Conservation (phyloP, 2,888 invertebrate species). For the Troides aeacus region DNA sequence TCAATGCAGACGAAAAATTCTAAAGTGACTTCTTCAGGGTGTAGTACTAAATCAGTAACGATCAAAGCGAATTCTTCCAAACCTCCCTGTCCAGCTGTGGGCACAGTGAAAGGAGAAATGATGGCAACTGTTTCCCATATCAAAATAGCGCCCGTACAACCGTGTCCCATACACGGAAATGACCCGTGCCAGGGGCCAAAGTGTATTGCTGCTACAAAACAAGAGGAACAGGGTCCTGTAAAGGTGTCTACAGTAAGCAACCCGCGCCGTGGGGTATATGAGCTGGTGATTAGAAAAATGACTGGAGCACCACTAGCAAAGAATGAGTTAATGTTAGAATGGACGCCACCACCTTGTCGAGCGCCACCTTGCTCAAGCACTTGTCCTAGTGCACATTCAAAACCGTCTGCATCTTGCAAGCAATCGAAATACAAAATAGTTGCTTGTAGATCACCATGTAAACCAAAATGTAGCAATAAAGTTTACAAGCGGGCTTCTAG, state of each 20-base stretch:
- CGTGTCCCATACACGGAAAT: constrained; percentile 56
- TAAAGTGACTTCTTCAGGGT: constrained; percentile 39
- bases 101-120: constrained; percentile 52
- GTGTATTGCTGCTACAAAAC: constrained; percentile 51
- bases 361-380: constrained; percentile 45
- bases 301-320: constrained; percentile 67
- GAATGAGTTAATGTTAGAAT: constrained; percentile 72
- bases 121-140: constrained; percentile 64
- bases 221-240: constrained; percentile 54
- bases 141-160: constrained; percentile 56
- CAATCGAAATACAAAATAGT: constrained; percentile 56
- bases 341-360: constrained; percentile 64
- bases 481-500: constrained; percentile 47
- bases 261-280: constrained; percentile 70
- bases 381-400: constrained; percentile 40
- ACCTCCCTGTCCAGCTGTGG: constrained; percentile 45
- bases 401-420: constrained; percentile 39
- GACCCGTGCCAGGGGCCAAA: constrained; percentile 63
- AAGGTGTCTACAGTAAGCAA: constrained; percentile 60
- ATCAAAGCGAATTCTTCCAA: constrained; percentile 49
- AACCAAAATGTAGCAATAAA: constrained; percentile 44
- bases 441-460: constrained; percentile 49
- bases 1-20: constrained; percentile 44
- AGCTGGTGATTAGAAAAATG: constrained; percentile 64
- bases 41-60: constrained; percentile 49